Evolutionary conservation across 2,797 vertebrate genomes (phyloP).

Genomic region (Streptopelia turtur): DNA sequence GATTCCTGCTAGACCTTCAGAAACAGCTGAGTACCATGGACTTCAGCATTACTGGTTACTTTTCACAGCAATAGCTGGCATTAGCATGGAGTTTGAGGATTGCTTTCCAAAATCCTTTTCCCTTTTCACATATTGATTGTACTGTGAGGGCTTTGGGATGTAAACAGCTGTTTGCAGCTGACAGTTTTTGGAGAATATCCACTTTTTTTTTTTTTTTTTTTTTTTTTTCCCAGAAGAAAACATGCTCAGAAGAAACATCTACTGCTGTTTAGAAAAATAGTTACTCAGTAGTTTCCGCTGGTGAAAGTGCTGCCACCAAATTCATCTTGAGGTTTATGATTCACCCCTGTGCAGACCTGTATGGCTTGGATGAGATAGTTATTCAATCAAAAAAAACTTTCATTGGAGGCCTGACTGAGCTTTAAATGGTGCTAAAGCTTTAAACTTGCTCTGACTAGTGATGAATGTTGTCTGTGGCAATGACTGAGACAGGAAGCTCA

Average conservation of each 20-base stretch:
- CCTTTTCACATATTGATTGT: background rate
- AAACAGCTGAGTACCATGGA: background rate
- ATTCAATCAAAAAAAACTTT: background rate
- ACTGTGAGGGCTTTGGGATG: background rate
- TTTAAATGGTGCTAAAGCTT: background rate
- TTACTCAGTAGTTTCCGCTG: background rate
- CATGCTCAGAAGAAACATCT: background rate
- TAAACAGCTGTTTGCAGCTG: constrained; percentile 33
- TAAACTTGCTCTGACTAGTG: background rate
- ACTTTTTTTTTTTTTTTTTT: background rate
- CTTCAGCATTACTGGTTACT: background rate
- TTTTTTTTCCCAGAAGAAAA: background rate
- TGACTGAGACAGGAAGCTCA: background rate
- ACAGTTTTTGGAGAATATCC: background rate
- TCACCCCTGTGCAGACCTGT: background rate
- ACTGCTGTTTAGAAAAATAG: background rate
- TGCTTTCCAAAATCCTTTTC: background rate
- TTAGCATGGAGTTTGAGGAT: background rate
- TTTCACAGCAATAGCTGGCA: background rate
- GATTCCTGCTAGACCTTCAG: background rate
- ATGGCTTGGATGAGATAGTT: background rate
- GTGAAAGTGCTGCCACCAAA: background rate
- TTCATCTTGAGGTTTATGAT: background rate
- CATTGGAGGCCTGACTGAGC: background rate
- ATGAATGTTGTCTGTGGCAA: background rate